Conservation (phyloP, 2,797 vertebrate genomes). For the Girardinus metallicus region DNA sequence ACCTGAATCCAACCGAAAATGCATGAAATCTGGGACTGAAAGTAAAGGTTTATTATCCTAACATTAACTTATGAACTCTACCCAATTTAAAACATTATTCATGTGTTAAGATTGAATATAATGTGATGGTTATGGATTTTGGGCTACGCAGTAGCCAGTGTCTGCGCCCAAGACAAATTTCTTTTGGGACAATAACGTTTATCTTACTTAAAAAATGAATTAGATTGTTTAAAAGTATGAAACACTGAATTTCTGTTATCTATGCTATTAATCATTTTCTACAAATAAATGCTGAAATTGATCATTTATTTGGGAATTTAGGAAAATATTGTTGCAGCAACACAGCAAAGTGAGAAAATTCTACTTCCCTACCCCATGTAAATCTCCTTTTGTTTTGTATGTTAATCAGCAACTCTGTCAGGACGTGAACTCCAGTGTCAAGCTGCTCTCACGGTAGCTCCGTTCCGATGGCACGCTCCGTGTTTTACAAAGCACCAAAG, state of each 20-base stretch:
- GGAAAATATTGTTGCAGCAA: neutral
- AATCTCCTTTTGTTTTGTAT: constrained; percentile 62
- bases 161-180: neutral
- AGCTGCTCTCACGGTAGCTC: constrained; percentile 59
- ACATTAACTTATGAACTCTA: neutral
- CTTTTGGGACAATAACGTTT: neutral
- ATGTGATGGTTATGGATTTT: neutral
- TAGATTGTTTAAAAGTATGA: neutral
- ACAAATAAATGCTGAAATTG: neutral
- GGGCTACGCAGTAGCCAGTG: neutral
- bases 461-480: constrained; percentile 71
- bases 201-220: neutral
- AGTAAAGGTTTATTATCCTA: neutral
- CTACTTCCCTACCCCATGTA: constrained; percentile 44
- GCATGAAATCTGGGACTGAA: neutral
- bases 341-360: constrained; percentile 22
- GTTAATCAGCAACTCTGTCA: constrained; percentile 72
- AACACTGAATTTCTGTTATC: neutral
- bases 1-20: neutral
- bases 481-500: constrained; percentile 68
- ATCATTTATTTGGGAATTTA: neutral
- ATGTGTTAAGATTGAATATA: neutral
- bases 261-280: neutral
- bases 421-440: constrained; percentile 55
- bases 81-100: neutral